phyloP scores from a whole-genome alignment of 2,113 vertebrate genomes.

The Struthidea cinerea region DNA sequence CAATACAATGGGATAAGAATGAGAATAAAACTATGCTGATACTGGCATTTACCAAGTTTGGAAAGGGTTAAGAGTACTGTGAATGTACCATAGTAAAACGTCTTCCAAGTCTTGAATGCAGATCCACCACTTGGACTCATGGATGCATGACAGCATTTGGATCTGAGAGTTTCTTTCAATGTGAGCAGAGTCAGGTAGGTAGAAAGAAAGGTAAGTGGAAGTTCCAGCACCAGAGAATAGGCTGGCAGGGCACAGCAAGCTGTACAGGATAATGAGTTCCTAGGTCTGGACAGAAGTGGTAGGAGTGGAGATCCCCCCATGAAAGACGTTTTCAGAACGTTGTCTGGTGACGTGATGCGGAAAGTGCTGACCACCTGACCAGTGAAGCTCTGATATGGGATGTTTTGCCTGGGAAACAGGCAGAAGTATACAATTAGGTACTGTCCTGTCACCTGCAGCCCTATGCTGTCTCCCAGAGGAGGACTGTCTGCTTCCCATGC shows the following conservation, averaged over 20 bases:
- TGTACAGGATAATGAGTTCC: not conserved
- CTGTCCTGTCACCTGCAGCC: accelerated
- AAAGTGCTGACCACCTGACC: not conserved
- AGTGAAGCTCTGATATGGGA: not conserved
- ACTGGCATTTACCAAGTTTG: not conserved
- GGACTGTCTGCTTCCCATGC: not conserved
- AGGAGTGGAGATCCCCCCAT: not conserved
- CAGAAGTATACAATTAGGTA: not conserved
- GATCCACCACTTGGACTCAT: not conserved
- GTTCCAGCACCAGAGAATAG: not conserved
- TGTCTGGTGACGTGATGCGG: not conserved
- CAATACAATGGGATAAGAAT: not conserved
- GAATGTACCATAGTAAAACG: not conserved
- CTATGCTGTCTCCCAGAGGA: not conserved
- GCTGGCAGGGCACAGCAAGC: not conserved
- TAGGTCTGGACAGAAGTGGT: not conserved
- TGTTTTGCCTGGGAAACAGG: not conserved
- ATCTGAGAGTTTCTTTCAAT: not conserved
- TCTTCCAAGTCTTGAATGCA: not conserved
- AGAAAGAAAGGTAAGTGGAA: not conserved
- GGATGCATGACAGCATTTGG: not conserved
- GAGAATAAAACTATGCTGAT: not conserved
- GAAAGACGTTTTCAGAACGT: not conserved
- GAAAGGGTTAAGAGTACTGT: not conserved
- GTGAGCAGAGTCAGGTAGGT: not conserved